Evolutionary conservation across 1,140 invertebrate genomes (phyloP), one percentile per base, ranked within the genome.

Genomic region (Meteorus sp.): DNA sequence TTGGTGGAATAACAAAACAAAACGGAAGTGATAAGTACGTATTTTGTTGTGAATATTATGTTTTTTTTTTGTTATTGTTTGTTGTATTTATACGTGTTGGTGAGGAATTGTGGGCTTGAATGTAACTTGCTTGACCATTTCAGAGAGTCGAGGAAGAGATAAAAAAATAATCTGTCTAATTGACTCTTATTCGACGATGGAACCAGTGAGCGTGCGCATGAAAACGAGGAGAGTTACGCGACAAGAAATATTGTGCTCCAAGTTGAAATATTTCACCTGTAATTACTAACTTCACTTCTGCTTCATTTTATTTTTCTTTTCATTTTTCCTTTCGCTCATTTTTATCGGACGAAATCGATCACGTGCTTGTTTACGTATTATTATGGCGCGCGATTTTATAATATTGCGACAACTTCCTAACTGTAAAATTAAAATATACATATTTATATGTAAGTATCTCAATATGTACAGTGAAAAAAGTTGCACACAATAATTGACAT

Each of bases 41-140:
- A 56, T 56, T 56, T 56, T 43, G 54, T 56, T 23, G 43, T 44
- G 25, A 56, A 54, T 7, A 56, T 44, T 55, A 20, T 15, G 20
- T 8, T 41, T 31, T 20, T 19, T 17, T 5, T 39, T 57, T 57
- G 35, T 27, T 19, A 41, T 4, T 39, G n/a, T 48, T 29, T 23
- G 20, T 35, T 5, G 25, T 37, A 31, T 41, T 25, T 41, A 39
- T 25, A 43, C 27, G 37, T 39, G 13, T 23, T 20, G 11, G 5
- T 13, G 7, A 20, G 9, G 20, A 43, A 29, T 43, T 27, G 27
- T 25, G 11, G 27, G 29, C 25, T 54, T 54, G 27, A n/a, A n/a
- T n/a, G n/a, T n/a, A n/a, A n/a, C n/a, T n/a, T n/a, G n/a, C n/a
- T n/a, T n/a, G n/a, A n/a, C 9, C 27, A 29, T 29, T 29, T 29